Evolutionary conservation across 2,113 vertebrate species (phyloP).

Genomic region (Notothenia rossii): DNA sequence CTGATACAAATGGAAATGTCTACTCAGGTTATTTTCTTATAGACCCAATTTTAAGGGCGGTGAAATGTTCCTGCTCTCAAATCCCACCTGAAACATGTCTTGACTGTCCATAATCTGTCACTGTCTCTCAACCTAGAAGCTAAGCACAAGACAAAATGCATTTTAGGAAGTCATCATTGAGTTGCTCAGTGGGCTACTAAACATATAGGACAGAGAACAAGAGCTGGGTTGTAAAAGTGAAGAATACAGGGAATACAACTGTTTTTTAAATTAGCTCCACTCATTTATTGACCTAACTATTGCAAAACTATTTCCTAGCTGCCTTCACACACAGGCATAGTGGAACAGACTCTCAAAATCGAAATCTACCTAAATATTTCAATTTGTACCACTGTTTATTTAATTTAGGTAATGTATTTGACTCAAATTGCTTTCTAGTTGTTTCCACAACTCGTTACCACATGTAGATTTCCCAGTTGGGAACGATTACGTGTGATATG

Average conservation of each 20-base stretch:
- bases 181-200: not conserved
- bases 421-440: not conserved
- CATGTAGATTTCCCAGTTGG: not conserved
- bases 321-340: conserved; percentile 1
- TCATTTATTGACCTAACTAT: not conserved
- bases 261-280: not conserved
- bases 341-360: not conserved
- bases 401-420: not conserved
- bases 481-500: not conserved
- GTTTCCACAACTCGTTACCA: not conserved
- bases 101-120: conserved; percentile 7
- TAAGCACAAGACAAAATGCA: conserved; percentile 1
- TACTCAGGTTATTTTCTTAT: too few species aligned
- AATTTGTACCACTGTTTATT: not conserved
- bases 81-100: conserved; percentile 3
- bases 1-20: too few species aligned
- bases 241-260: not conserved
- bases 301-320: not conserved
- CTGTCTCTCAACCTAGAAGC: not conserved
- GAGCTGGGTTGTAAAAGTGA: not conserved
- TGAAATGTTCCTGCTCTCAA: conserved; percentile 8
- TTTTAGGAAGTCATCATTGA: conserved; percentile 1
- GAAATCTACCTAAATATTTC: not conserved
- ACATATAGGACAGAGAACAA: conserved; percentile 2
- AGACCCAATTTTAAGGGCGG: conserved; percentile 14